Percentiles rank a stretch among this genome's conserved stretches.
Conservation (phyloP, 2,888 invertebrate species). For the Epinotia demarniana region DNA sequence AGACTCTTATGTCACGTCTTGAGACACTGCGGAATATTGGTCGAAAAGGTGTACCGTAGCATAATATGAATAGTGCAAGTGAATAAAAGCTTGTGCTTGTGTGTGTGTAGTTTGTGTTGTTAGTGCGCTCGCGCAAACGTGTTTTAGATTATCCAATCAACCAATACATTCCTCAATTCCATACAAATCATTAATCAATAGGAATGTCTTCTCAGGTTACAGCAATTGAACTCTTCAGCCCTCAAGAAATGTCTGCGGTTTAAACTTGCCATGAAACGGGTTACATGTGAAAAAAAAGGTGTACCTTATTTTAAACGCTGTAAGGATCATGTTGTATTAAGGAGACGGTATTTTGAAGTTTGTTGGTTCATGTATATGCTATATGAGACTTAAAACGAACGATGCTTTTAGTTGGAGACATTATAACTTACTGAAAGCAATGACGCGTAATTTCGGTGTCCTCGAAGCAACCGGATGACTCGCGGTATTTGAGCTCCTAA, state of each 20-base stretch:
- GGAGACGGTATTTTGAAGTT: background rate
- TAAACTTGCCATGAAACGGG: constrained; percentile 47
- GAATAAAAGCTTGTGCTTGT: too few relatives aligned
- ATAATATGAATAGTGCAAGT: too few relatives aligned
- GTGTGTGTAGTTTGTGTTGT: too few relatives aligned
- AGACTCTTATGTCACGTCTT: too few relatives aligned
- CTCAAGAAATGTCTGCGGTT: constrained; percentile 56
- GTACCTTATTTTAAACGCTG: background rate
- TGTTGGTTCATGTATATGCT: background rate
- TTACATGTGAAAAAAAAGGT: background rate
- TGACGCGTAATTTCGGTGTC: too few relatives aligned
- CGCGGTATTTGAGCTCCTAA: too few relatives aligned
- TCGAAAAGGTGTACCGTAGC: too few relatives aligned
- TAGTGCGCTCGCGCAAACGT: background rate
- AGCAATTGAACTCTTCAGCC: constrained; percentile 46
- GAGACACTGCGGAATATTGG: too few relatives aligned
- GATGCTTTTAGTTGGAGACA: background rate
- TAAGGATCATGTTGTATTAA: background rate
- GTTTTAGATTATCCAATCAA: constrained; percentile 7
- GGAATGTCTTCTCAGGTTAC: constrained; percentile 38
- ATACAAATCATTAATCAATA: constrained; percentile 37
- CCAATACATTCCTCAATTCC: constrained; percentile 30
- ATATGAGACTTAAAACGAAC: background rate
- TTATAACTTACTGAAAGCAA: too few relatives aligned
- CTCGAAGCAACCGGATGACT: too few relatives aligned